Conservation (phyloP, 1,140 invertebrate genomes). For the Polypedilum pembai region DNA sequence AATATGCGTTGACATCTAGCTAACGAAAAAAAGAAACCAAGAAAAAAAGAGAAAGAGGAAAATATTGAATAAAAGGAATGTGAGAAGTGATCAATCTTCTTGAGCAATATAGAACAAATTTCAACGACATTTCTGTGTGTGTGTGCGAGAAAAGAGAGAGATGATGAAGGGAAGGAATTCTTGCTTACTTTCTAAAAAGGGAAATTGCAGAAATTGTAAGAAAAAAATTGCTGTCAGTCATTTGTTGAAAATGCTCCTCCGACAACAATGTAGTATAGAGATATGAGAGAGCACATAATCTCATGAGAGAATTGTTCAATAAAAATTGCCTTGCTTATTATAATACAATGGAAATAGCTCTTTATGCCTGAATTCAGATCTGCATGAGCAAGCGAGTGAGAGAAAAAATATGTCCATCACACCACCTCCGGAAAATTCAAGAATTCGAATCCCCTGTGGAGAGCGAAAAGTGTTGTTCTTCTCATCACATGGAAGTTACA, state of each 20-base stretch:
- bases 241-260: not conserved
- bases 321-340: not conserved
- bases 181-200: constrained; percentile 5
- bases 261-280: not conserved
- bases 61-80: constrained; percentile 25
- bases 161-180: not conserved
- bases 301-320: constrained; percentile 11
- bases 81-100: constrained; percentile 27
- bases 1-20: constrained; percentile 26
- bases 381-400: not conserved
- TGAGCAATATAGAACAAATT: constrained; percentile 16
- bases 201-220: constrained; percentile 13
- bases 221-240: constrained; percentile 1
- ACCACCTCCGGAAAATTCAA: constrained; percentile 8
- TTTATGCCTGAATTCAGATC: not conserved
- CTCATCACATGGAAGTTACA: not conserved
- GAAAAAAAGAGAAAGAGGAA: not conserved
- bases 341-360: not conserved
- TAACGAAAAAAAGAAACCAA: constrained; percentile 4
- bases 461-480: constrained; percentile 26
- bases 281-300: not conserved
- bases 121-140: constrained; percentile 16
- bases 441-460: not conserved
- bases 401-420: not conserved
- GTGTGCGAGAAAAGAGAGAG: not conserved